phyloP scores from a whole-genome alignment of 2,113 vertebrate species.

The Pollimyrus isidori region DNA sequence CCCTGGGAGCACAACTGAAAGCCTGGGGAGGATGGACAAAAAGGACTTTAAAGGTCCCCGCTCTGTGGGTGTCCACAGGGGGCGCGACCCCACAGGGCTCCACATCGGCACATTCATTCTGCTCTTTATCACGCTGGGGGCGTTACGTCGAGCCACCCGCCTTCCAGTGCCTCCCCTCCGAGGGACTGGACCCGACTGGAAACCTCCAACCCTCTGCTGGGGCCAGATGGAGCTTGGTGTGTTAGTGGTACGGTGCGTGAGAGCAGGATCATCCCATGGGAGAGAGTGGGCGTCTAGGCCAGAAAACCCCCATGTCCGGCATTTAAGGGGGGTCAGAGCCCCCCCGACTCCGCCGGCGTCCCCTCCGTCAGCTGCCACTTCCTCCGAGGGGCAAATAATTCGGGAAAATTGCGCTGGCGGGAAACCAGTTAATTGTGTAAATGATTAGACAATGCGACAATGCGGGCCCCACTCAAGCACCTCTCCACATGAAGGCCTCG shows the following conservation, averaged over 20 bases:
- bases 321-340: background rate
- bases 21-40: background rate
- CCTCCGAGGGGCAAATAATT: background rate
- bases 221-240: background rate
- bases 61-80: background rate
- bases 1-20: background rate
- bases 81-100: background rate
- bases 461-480: constrained; percentile 37
- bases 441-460: background rate
- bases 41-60: background rate
- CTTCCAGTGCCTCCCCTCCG: background rate
- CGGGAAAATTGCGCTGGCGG: background rate
- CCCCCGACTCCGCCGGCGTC: background rate
- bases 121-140: background rate
- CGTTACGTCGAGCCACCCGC: background rate
- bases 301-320: background rate
- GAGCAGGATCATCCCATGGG: background rate
- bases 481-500: background rate
- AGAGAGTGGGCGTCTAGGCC: background rate
- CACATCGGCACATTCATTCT: background rate
- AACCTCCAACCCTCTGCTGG: background rate
- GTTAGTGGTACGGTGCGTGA: background rate
- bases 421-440: constrained; percentile 13
- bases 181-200: background rate
- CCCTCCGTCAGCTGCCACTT: background rate